Evolutionary conservation across 2,797 vertebrate genomes (phyloP).

Genomic region (Neomorphus geoffroyi): DNA sequence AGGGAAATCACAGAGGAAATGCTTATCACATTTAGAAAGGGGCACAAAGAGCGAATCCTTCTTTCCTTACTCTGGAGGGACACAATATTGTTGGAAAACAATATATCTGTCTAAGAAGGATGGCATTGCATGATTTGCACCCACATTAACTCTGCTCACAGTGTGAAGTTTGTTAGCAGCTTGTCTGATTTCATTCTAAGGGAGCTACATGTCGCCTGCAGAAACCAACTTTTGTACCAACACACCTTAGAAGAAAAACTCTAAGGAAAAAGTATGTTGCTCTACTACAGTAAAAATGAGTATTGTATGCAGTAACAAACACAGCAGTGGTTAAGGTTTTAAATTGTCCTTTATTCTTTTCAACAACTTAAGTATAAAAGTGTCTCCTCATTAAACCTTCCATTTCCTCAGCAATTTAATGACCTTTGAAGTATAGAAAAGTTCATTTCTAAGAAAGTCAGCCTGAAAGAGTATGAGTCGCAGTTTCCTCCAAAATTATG

Average conservation of each 20-base stretch:
- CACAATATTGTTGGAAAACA: background rate
- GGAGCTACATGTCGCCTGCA: background rate
- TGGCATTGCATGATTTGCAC: background rate
- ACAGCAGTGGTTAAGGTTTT: background rate
- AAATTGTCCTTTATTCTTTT: conserved; percentile 28
- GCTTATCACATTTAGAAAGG: conserved; percentile 34
- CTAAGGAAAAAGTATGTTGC: background rate
- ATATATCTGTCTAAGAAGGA: background rate
- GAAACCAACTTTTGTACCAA: background rate
- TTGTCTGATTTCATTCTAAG: background rate
- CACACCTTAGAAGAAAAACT: background rate
- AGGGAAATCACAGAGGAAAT: conserved; percentile 47
- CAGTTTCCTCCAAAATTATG: background rate
- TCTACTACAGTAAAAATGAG: background rate
- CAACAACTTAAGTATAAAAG: conserved; percentile 5
- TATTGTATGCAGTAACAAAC: background rate
- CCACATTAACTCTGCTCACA: rapidly evolving
- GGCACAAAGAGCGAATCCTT: background rate
- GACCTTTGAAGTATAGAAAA: background rate
- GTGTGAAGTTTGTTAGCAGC: background rate
- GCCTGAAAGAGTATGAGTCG: background rate
- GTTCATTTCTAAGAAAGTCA: background rate
- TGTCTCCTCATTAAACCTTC: background rate
- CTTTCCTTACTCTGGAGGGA: background rate
- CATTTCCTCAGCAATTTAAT: conserved; percentile 1